Conservation (phyloP, 2,113 vertebrate genomes). For the Hippoglossus stenolepis region DNA sequence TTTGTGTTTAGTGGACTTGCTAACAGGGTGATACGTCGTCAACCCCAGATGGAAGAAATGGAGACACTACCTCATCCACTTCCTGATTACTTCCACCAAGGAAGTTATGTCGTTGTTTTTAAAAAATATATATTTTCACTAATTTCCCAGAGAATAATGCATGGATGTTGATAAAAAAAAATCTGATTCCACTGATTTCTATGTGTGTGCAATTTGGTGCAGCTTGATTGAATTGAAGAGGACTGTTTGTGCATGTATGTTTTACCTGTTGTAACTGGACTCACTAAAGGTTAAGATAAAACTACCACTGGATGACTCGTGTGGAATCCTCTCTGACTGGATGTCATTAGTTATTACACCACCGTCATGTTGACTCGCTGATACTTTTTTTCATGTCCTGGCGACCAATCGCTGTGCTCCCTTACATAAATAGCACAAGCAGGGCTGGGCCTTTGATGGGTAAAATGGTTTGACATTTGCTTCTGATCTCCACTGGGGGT, state of each 20-base stretch:
- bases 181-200: no score
- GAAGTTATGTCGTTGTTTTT: no score
- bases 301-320: neutral
- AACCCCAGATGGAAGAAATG: neutral
- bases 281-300: constrained; percentile 19
- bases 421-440: constrained; percentile 66
- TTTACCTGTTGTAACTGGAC: constrained; percentile 33
- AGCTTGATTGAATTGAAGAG: no score
- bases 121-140: no score
- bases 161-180: no score
- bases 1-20: constrained; percentile 20
- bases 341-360: constrained; percentile 29
- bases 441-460: constrained; percentile 71
- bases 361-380: constrained; percentile 46
- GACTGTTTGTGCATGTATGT: neutral
- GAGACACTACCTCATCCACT: neutral
- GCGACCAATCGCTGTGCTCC: constrained; percentile 46
- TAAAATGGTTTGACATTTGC: constrained; percentile 80
- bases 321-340: constrained; percentile 21
- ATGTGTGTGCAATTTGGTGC: no score
- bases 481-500: constrained; percentile 72
- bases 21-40: constrained; percentile 8
- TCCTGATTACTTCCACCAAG: neutral
- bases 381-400: constrained; percentile 19
- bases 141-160: no score